Evolutionary conservation across 2,797 vertebrate species (phyloP).

Genomic region (Falco novaeseelandiae): DNA sequence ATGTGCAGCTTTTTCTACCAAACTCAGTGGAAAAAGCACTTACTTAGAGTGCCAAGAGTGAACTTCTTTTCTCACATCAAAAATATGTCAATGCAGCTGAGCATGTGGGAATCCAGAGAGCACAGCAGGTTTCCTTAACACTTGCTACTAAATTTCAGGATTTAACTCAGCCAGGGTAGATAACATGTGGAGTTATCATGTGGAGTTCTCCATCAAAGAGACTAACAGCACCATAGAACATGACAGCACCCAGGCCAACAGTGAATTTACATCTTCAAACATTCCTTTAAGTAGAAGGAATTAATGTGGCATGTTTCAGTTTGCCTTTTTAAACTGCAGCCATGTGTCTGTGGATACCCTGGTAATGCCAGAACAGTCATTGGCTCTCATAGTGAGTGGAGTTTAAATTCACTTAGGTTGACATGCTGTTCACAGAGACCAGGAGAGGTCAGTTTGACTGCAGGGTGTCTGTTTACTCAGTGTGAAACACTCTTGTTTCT

Average conservation of each 20-base stretch:
- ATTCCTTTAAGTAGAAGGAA: neutral
- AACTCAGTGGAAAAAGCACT: conserved; percentile 4
- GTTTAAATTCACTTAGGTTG: neutral
- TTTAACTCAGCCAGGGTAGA: conserved; percentile 54
- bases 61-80: conserved; percentile 51
- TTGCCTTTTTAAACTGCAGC: conserved; percentile 7
- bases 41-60: conserved; percentile 4
- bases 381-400: neutral
- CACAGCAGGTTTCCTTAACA: conserved; percentile 38
- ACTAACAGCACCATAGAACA: conserved; percentile 1
- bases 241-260: conserved; percentile 29
- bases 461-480: neutral
- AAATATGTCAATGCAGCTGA: conserved; percentile 37
- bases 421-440: neutral
- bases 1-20: neutral
- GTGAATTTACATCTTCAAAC: conserved; percentile 30
- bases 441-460: conserved; percentile 12
- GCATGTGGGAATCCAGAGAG: conserved; percentile 30
- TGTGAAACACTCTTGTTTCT: neutral
- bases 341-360: neutral
- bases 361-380: neutral
- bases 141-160: conserved; percentile 46
- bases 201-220: conserved; percentile 45
- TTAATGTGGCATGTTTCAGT: neutral
- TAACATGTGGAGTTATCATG: conserved; percentile 24